Evolutionary conservation across 1,140 invertebrate genomes (phyloP).

Genomic region (Artemia franciscana): DNA sequence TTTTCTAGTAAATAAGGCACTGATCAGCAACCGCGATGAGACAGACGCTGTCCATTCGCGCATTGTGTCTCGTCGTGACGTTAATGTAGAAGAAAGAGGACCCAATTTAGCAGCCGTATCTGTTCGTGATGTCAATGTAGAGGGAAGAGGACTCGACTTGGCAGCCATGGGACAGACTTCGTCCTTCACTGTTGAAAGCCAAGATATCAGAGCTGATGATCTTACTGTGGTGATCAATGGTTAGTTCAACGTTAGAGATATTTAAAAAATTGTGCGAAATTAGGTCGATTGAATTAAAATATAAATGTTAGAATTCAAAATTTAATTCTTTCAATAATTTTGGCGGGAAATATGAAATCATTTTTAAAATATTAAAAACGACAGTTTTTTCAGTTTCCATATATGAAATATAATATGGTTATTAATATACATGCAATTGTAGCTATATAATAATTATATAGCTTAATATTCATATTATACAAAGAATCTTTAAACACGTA

Average conservation of each 20-base stretch:
- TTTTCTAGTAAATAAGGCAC: no score
- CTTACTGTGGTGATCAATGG: conserved; percentile 28
- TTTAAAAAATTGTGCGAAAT: no score
- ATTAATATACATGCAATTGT: no score
- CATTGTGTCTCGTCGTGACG: conserved; percentile 12
- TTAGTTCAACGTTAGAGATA: conserved; percentile 15
- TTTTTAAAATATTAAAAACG: no score
- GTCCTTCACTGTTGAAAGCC: conserved; percentile 29
- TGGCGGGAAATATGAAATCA: no score
- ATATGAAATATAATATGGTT: no score
- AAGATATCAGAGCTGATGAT: conserved; percentile 26
- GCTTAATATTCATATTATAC: no score
- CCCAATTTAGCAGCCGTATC: conserved; percentile 35
- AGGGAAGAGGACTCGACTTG: conserved; percentile 37
- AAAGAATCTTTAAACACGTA: no score
- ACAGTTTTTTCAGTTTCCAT: no score
- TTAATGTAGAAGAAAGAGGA: conserved; percentile 33
- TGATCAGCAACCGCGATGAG: conserved; percentile 10
- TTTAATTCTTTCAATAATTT: background rate
- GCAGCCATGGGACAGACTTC: conserved; percentile 33
- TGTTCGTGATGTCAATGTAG: conserved; percentile 24
- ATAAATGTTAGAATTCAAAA: background rate
- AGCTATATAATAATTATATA: no score
- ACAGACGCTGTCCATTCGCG: conserved; percentile 9
- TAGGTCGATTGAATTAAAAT: background rate